Evolutionary conservation across 2,888 invertebrate species (phyloP), one percentile per base, ranked within the genome.

Genomic region (Keiferia lycopersicella): DNA sequence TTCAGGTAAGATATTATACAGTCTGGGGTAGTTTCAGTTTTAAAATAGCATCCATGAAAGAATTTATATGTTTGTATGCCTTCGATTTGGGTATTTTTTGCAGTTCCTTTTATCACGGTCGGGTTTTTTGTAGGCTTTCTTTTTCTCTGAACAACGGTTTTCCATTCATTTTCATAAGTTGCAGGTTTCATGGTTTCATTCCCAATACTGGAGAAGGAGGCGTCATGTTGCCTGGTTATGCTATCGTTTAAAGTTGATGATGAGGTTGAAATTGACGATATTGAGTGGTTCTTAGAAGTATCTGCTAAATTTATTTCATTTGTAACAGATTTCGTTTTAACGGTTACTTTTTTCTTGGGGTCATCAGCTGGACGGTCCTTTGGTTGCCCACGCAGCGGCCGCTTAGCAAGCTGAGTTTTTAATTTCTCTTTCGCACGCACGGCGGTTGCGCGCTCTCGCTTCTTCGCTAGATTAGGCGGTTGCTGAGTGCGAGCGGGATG

Each of bases 81-180:
- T 65, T 67, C 63, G 66, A 65, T 67, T 62, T 67, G 67, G 66
- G 66, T 65, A 63, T 68, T 66, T 67, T 64, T 66, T 62, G 59
- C 53, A 50, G 59, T 38, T 51, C 53, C 10, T 53, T 48, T 59
- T 20, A 11, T n/a, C 18, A 20, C 22, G 16, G 39, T 39, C 39
- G 12, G 39, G 8, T 39, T 39, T 39, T 39, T 39, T 12, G 10
- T 12, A 39, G 39, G 39, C 8, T 12, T 8, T 2, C 39, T 3
- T 39, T 39, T 39, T 39, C 39, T 39, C 39, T 39, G 12, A 12
- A 8, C n/a, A n/a, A n/a, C 39, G 39, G 39, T 39, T 39, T 39
- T 39, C 8, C 39, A 39, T 39, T 39, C 10, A 12, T 39, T 12
- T 3, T 39, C 39, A 39, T 39, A 12, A 2, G 11, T 39, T 12